A percentile compares a stretch with the other conserved stretches of the same genome.
These are phyloP conservation scores for Gymnocypris eckloni DNA, from an alignment of 2,797 vertebrate species.

Conservation along the genomic window DNA sequence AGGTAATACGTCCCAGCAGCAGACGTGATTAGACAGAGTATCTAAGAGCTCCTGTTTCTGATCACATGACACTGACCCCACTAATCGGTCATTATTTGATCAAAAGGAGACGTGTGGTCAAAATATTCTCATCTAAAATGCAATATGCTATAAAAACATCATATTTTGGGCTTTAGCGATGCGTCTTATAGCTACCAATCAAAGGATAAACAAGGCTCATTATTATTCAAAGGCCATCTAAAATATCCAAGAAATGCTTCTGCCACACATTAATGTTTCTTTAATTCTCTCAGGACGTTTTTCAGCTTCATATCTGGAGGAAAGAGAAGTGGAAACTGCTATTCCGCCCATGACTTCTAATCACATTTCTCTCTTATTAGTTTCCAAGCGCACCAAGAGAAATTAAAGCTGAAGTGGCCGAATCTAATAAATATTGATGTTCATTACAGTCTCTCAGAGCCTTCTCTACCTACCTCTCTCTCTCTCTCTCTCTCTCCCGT, in stretches of 20 bases:
- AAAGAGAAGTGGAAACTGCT: conserved; percentile 62
- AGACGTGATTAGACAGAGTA: conserved; percentile 22
- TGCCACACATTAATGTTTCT: not conserved
- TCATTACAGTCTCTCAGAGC: conserved; percentile 63
- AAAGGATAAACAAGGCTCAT: not conserved
- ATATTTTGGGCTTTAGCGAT: not conserved
- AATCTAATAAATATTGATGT: conserved; percentile 85
- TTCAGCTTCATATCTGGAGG: conserved; percentile 62
- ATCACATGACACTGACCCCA: conserved; percentile 11
- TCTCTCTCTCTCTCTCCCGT: conserved; percentile 38
- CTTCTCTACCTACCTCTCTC: conserved; percentile 65
- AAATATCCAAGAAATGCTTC: not conserved
- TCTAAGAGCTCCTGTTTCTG: not conserved
- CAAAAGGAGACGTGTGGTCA: not conserved
- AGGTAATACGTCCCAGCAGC: conserved; percentile 18
- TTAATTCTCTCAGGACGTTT: conserved; percentile 5
- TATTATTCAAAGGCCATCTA: not conserved
- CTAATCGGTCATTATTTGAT: not conserved
- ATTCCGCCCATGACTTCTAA: conserved; percentile 67
- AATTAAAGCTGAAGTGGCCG: conserved; percentile 73
- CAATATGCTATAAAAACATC: not conserved
- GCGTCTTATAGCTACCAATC: conserved; percentile 21
- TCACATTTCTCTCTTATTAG: conserved; percentile 79
- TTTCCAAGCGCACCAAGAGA: conserved; percentile 69
- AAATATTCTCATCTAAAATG: not conserved